A percentile compares a stretch with the other conserved stretches of the same genome.
Conservation (phyloP, 2,797 vertebrate genomes). For the Passerculus sandwichensis region DNA sequence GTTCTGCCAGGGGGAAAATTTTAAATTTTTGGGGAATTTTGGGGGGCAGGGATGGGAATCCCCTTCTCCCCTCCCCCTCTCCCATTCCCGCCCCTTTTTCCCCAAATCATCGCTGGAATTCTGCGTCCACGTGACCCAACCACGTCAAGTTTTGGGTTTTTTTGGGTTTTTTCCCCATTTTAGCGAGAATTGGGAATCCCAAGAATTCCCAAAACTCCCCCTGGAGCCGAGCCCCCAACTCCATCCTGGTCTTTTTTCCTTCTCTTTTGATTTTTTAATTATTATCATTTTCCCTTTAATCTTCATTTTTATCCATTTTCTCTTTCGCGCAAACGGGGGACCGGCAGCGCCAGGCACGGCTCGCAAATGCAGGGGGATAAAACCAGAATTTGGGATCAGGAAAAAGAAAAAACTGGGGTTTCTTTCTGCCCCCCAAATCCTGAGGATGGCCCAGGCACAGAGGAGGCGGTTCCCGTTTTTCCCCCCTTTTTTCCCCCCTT, state of each 20-base stretch:
- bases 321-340: not conserved
- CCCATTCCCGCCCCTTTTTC: too few relatives aligned
- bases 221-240: not conserved
- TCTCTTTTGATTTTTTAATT: not conserved
- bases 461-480: not conserved
- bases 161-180: not conserved
- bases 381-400: not conserved
- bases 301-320: not conserved
- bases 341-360: too few relatives aligned
- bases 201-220: not conserved
- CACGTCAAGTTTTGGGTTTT: not conserved
- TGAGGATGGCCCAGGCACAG: too few relatives aligned
- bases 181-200: not conserved
- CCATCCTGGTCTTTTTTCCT: not conserved
- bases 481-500: too few relatives aligned
- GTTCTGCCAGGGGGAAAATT: too few relatives aligned
- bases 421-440: not conserved
- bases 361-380: rapidly evolving
- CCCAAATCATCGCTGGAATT: too few relatives aligned
- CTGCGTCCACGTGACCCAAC: too few relatives aligned
- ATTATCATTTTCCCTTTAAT: not conserved
- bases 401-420: not conserved
- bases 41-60: too few relatives aligned
- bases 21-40: too few relatives aligned
- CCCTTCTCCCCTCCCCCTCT: too few relatives aligned